Percentiles rank a stretch among this genome's conserved stretches.
phyloP scores from a whole-genome alignment of 2,113 vertebrate genomes.

The Lasiurus borealis region DNA sequence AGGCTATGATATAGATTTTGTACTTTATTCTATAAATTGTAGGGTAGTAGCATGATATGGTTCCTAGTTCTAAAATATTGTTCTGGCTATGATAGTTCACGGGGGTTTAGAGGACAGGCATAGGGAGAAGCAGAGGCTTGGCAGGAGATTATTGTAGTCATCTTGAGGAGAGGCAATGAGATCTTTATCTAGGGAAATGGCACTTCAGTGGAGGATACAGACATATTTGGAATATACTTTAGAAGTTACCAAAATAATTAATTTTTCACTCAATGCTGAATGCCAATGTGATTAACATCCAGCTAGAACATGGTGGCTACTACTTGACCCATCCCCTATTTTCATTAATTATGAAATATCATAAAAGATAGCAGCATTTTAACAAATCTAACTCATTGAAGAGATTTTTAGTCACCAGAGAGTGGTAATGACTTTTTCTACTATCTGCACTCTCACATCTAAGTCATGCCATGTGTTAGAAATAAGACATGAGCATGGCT shows the following conservation, averaged over 20 bases:
- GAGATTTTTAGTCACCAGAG: background rate
- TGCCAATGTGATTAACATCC: background rate
- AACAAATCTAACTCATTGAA: background rate
- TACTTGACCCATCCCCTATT: background rate
- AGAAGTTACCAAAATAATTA: background rate
- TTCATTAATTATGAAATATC: background rate
- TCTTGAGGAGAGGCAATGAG: background rate
- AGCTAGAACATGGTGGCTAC: background rate
- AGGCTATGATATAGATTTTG: background rate
- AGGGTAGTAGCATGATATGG: background rate
- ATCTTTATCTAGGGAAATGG: background rate
- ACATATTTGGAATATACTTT: background rate
- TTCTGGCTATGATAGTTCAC: background rate
- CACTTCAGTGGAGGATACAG: background rate
- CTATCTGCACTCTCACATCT: background rate
- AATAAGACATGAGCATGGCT: background rate
- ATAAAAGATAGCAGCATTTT: background rate
- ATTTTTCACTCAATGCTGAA: background rate
- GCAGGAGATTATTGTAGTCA: background rate
- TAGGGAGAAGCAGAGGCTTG: background rate
- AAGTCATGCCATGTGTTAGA: background rate
- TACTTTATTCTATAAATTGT: background rate
- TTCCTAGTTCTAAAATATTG: background rate
- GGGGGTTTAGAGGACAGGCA: background rate
- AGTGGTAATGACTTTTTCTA: background rate